These are phyloP conservation scores for Campylorhamphus procurvoides DNA, from an alignment of 2,113 vertebrate genomes.

Conservation along the genomic window DNA sequence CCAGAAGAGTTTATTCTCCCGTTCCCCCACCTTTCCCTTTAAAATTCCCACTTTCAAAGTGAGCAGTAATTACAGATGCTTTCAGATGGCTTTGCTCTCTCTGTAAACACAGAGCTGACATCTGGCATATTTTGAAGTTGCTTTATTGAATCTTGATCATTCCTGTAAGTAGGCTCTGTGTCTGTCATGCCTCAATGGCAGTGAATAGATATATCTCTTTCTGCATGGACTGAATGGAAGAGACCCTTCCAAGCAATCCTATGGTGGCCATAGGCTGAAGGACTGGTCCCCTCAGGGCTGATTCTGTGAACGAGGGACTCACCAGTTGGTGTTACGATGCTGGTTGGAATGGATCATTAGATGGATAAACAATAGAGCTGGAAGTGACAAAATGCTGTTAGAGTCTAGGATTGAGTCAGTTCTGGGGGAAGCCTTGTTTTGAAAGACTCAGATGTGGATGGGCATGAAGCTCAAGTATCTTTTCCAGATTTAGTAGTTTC, in stretches of 20 bases:
- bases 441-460: not conserved
- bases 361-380: not conserved
- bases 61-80: slow-evolving; percentile 4
- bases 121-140: slow-evolving; percentile 34
- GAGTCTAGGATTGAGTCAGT: not conserved
- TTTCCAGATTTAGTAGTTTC: not conserved
- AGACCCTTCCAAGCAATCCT: not conserved
- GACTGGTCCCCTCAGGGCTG: too few species aligned
- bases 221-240: not conserved
- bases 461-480: not conserved
- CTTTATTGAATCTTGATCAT: not conserved
- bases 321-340: not conserved
- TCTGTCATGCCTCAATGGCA: not conserved
- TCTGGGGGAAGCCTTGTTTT: not conserved
- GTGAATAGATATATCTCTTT: not conserved
- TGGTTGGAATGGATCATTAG: not conserved
- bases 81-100: not conserved
- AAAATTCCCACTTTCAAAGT: not conserved
- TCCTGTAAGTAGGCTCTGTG: not conserved
- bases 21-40: slow-evolving; percentile 32
- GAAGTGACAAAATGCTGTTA: not conserved
- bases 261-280: not conserved
- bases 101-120: slow-evolving; percentile 32
- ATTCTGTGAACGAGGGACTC: not conserved
- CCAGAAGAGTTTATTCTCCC: not conserved